phyloP scores from a whole-genome alignment of 2,888 invertebrate species.

The Leucania comma region DNA sequence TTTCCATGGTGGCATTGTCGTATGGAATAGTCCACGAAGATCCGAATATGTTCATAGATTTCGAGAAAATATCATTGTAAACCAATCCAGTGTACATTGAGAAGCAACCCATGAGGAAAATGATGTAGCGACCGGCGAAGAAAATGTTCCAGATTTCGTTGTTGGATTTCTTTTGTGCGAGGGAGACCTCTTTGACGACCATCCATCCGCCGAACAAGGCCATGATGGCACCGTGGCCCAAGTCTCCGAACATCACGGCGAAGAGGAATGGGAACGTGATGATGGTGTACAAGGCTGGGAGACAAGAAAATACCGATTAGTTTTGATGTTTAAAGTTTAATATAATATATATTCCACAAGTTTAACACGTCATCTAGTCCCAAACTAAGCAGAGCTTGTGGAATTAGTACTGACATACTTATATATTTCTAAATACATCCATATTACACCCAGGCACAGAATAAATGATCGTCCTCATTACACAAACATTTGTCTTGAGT shows the following conservation, averaged over 20 bases:
- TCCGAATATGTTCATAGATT: constrained; percentile 98
- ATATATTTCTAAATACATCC: too few relatives aligned
- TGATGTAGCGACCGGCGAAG: constrained; percentile 99
- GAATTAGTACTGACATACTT: too few relatives aligned
- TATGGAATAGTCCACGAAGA: constrained; percentile 94
- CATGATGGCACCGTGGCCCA: constrained; percentile 97
- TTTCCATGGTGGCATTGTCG: constrained; percentile 87
- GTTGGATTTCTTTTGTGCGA: constrained; percentile 92
- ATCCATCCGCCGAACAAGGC: constrained; percentile 95
- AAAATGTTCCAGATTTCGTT: constrained; percentile 99
- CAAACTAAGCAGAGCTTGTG: too few relatives aligned
- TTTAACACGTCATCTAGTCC: too few relatives aligned
- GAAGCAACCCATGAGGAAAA: constrained; percentile 98
- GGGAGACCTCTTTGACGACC: constrained; percentile 94
- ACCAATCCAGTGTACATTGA: constrained; percentile 99
- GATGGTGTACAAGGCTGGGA: constrained; percentile 95
- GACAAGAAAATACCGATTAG: constrained; percentile 54
- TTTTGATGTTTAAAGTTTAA: too few relatives aligned
- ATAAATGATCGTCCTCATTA: too few relatives aligned
- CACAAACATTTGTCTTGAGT: too few relatives aligned
- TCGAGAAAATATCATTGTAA: constrained; percentile 99
- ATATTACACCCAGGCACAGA: too few relatives aligned
- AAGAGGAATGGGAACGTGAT: constrained; percentile 99
- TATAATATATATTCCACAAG: too few relatives aligned
- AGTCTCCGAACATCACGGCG: constrained; percentile 99